Conservation (phyloP, 2,888 invertebrate genomes). For the Chesias legatella region DNA sequence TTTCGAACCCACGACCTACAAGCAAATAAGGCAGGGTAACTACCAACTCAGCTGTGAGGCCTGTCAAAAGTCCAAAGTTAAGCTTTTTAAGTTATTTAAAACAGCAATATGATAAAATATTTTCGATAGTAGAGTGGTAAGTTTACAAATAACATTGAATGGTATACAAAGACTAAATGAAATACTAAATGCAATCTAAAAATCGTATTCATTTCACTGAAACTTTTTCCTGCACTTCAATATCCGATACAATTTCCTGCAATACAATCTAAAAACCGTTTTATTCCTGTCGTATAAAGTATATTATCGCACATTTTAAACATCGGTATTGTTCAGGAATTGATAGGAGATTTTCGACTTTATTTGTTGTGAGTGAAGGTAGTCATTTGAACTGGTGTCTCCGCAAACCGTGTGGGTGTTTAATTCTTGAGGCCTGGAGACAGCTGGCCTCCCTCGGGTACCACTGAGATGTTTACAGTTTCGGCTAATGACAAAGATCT, state of each 20-base stretch:
- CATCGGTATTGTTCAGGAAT: neutral
- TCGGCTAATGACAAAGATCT: conserved; percentile 64
- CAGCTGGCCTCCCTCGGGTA: conserved; percentile 74
- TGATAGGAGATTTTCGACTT: conserved; percentile 26
- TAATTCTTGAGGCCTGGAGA: conserved; percentile 71
- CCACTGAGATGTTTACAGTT: conserved; percentile 69
- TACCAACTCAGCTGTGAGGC: too few species aligned
- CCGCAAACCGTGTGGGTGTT: conserved; percentile 62
- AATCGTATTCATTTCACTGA: conserved; percentile 39
- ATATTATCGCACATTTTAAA: conserved; percentile 34
- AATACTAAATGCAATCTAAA: conserved; percentile 28
- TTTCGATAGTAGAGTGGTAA: too few species aligned
- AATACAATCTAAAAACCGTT: conserved; percentile 34
- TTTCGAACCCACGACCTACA: too few species aligned
- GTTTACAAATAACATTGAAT: neutral
- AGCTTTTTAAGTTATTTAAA: too few species aligned
- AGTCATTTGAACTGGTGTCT: conserved; percentile 37
- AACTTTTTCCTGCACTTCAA: conserved; percentile 48
- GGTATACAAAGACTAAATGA: neutral
- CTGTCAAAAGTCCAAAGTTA: too few species aligned
- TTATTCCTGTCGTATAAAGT: conserved; percentile 33
- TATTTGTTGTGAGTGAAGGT: conserved; percentile 19
- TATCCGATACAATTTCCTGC: conserved; percentile 58
- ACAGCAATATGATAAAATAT: too few species aligned
- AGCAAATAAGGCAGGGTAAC: too few species aligned